Evolutionary conservation across 2,888 invertebrate species (phyloP), one percentile per base, ranked within the genome.

Genomic region (Liopterus haemorrhoidalis): DNA sequence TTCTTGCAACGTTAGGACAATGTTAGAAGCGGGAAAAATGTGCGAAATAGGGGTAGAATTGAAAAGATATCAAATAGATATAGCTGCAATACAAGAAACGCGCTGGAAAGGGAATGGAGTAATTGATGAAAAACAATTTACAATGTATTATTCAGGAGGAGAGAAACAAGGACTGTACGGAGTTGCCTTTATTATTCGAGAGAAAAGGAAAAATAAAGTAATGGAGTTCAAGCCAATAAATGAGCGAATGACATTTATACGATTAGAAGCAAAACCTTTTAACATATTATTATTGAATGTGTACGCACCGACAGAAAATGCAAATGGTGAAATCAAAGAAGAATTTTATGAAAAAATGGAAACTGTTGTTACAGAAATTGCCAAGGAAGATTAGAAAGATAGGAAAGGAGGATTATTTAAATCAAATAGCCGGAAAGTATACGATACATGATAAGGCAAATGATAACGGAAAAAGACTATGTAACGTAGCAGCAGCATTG

Each of bases 401-500:
- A 18, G 33, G 16, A 18, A 18, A 33, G n/a, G 18, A 33, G 11
- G 18, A 33, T 4, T 33, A 33, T 18, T n/a, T 18, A 18, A 5
- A 16, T 5, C 15, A 18, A 18, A 11, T 15, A 16, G 33, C 33
- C 6, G 18, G 19, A 33, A 33, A 33, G n/a, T n/a, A 33, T 5
- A 33, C 33, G 16, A 18, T 18, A 18, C 16, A 33, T 16, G 33
- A 33, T 2, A 33, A 33, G n/a, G 11, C 16, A 33, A 33, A 33
- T n/a, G 19, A 33, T 11, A 33, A 18, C n/a, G 33, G 33, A 2
- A 5, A 18, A 18, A 33, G 19, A 33, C 16, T 18, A 33, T 33
- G 16, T 18, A 33, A 20, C 3, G 6, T 18, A 9, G 19, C 33
- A 33, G 9, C 33, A 18, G 19, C 19, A 16, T 19, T 3, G 8